Evolutionary conservation across 2,113 vertebrate genomes (phyloP), one percentile per base, ranked within the genome.

Genomic region (Bostrychus sinensis): DNA sequence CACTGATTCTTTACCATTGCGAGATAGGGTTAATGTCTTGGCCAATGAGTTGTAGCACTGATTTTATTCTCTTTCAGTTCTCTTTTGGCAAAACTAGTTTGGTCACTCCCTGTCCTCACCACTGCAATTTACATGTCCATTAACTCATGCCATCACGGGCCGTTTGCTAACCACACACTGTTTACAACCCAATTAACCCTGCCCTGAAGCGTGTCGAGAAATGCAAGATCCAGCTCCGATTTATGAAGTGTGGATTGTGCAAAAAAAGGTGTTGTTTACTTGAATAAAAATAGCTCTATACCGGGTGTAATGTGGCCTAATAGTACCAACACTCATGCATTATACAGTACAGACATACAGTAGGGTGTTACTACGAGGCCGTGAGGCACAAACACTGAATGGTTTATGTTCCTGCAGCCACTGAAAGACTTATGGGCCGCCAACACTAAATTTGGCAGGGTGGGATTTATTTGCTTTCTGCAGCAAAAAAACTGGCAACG

Each of bases 111-210:
- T 51, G 11, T 13, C 56, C 36, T 32, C 20, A 12, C 22, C 37
- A 28, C 32, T 23, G 43, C 69, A 56, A 62, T 78, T 68, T 69
- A 53, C 53, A 74, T 58, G 25, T 37, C 66, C 64, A 75, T 75
- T 80, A 77, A 72, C 56, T 62, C 53, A 7, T 2, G 13, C 50
- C 42, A 60, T 66, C 45, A 42, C 23, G 23, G 32, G 32, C 53
- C 62, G 41, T 62, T 67, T 63, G 54, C 60, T 42, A 26, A 65
- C 67, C 70, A 46, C 70, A 59, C 34, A 14, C 64, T 69, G 73
- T 72, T 83, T 77, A 66, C 66, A 81, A 60, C 51, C 39, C 69
- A 78, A 73, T 80, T 86, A 82, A 63, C 66, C 61, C 76, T 66
- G 65, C 50, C 70, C 64, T n/a, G 56, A 12, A 56, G 73, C 32